phyloP scores from a whole-genome alignment of 2,797 vertebrate genomes.

The Chrosomus eos region DNA sequence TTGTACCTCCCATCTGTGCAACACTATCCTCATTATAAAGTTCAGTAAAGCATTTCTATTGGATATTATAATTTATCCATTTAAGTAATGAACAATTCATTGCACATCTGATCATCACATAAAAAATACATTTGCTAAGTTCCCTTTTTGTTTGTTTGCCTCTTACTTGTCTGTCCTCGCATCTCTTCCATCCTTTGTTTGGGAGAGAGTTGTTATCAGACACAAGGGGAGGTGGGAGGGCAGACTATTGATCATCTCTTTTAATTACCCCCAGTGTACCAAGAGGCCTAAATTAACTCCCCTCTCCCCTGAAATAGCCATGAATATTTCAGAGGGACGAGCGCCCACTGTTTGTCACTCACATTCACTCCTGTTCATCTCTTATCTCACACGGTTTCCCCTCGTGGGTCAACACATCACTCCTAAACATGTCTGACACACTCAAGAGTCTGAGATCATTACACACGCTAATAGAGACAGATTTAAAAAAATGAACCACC shows the following conservation, averaged over 20 bases:
- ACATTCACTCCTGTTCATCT: conserved; percentile 80
- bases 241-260: conserved; percentile 85
- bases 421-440: conserved; percentile 11
- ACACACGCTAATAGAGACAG: conserved; percentile 8
- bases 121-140: neutral
- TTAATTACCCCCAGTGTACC: conserved; percentile 85
- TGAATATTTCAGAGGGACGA: conserved; percentile 82
- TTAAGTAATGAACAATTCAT: neutral
- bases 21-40: neutral
- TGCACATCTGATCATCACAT: neutral
- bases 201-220: conserved; percentile 78
- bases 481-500: neutral
- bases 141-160: conserved; percentile 6
- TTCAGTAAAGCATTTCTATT: neutral
- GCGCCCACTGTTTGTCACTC: conserved; percentile 80
- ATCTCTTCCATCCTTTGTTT: conserved; percentile 54
- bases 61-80: neutral
- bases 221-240: conserved; percentile 66
- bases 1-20: neutral
- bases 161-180: conserved; percentile 23
- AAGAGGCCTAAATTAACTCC: conserved; percentile 85
- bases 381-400: conserved; percentile 36
- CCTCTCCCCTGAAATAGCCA: conserved; percentile 79
- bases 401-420: conserved; percentile 27
- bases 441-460: neutral